A percentile compares a stretch with the other conserved stretches of the same genome.
Evolutionary conservation across 2,888 invertebrate genomes (phyloP).

Genomic region (Dryobotodes eremita): DNA sequence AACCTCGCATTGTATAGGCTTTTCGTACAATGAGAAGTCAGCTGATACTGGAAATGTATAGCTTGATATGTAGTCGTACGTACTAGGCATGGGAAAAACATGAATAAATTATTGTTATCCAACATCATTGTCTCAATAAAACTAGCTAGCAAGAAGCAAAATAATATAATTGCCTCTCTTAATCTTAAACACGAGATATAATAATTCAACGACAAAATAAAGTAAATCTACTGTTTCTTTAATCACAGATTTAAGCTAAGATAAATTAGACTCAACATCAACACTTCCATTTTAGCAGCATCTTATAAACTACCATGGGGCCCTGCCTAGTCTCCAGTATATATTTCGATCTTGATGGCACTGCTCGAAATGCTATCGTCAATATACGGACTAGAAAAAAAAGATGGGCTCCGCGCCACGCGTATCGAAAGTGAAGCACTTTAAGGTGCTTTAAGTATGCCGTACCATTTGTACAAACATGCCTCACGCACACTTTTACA

Average conservation of each 20-base stretch:
- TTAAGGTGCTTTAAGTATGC: no score
- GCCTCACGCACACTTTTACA: no score
- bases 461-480: no score
- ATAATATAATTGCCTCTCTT: neutral
- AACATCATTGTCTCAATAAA: constrained; percentile 14
- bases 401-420: no score
- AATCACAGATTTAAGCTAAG: neutral
- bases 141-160: neutral
- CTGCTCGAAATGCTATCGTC: neutral
- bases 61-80: no score
- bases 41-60: no score
- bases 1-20: no score
- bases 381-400: no score
- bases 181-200: constrained; percentile 1
- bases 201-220: neutral
- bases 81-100: constrained; percentile 16
- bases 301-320: neutral
- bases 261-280: neutral
- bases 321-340: neutral
- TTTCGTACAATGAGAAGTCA: no score
- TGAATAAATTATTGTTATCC: constrained; percentile 40
- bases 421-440: no score
- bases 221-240: neutral
- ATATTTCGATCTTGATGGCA: neutral
- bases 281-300: constrained; percentile 20